Conservation (phyloP, 2,797 vertebrate genomes). For the Malurus splendens region DNA sequence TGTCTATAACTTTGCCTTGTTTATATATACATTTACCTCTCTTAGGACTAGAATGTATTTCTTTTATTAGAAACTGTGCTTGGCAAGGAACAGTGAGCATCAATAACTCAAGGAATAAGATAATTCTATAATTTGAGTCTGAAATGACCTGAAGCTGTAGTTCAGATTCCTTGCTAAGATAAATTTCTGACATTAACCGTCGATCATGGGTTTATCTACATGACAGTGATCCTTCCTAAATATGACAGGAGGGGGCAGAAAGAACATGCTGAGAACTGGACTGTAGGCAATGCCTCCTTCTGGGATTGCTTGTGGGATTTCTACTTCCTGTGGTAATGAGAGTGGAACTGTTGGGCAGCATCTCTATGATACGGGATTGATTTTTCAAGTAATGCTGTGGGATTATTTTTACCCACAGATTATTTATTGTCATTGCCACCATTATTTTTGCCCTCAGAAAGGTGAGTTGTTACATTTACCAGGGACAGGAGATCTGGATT, state of each 20-base stretch:
- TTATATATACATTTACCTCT: background rate
- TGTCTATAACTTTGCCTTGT: background rate
- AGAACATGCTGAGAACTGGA: background rate
- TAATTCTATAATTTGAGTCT: background rate
- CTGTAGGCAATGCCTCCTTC: accelerated
- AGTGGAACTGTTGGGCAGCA: background rate
- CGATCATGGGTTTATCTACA: background rate
- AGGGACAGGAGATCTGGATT: background rate
- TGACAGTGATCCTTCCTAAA: background rate
- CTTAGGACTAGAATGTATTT: background rate
- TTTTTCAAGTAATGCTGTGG: background rate
- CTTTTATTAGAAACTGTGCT: background rate
- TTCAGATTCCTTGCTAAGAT: background rate
- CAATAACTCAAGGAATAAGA: background rate
- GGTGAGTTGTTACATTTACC: background rate
- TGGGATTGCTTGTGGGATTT: background rate
- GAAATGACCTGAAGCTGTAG: background rate
- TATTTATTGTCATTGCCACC: background rate
- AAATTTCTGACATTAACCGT: background rate
- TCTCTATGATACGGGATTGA: background rate
- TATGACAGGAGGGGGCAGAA: background rate
- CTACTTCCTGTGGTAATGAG: background rate
- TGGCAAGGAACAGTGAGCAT: background rate
- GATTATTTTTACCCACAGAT: background rate
- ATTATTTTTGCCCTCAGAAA: background rate